Conservation (phyloP, 2,113 vertebrate genomes). For the Carettochelys insculpta region DNA sequence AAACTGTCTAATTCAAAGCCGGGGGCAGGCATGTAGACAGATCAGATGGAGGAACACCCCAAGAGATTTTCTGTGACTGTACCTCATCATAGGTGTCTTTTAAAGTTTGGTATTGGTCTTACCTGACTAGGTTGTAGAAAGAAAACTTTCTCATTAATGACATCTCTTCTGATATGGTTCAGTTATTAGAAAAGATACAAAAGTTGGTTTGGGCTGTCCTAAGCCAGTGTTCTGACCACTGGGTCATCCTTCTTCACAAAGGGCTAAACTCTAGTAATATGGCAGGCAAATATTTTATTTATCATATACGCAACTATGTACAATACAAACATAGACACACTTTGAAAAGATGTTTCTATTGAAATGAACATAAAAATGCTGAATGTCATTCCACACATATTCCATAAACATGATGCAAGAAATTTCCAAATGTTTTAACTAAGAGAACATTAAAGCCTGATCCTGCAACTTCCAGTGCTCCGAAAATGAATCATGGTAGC, state of each 20-base stretch:
- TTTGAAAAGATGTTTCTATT: background rate
- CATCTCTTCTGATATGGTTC: background rate
- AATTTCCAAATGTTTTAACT: background rate
- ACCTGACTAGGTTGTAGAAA: fast-evolving
- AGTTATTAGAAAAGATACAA: background rate
- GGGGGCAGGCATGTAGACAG: no score
- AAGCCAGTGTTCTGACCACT: background rate
- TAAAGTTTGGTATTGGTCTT: background rate
- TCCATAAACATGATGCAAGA: background rate
- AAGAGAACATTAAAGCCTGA: background rate
- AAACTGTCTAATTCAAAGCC: no score
- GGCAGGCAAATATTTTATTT: background rate
- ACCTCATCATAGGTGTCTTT: no score
- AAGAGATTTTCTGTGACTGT: no score
- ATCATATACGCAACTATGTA: background rate
- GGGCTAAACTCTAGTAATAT: background rate
- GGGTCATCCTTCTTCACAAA: background rate
- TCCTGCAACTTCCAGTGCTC: no score
- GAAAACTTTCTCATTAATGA: background rate
- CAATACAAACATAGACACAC: fast-evolving
- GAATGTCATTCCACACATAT: background rate
- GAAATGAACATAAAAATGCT: background rate
- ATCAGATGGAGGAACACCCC: no score
- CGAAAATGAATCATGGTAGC: no score
- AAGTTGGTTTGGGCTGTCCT: background rate